phyloP scores from a whole-genome alignment of 30 jellyfish, hydroid and myxozoan species.

The Aurelia sp. region DNA sequence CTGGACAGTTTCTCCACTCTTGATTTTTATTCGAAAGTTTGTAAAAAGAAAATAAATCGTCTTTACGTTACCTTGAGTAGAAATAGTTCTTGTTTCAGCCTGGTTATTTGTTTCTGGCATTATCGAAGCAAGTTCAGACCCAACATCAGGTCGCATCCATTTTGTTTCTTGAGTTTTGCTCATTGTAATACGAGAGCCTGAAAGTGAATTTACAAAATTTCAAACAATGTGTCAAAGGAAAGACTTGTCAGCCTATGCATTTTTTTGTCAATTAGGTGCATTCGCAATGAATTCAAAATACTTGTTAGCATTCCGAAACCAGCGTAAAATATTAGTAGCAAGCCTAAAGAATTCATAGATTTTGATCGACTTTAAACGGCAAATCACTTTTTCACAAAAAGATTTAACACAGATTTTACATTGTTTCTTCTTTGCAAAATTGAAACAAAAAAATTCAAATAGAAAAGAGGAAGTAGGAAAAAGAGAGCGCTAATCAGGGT shows the following conservation, averaged over 20 bases:
- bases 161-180: slow-evolving; percentile 96
- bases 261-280: no score
- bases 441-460: no score
- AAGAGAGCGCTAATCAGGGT: background rate
- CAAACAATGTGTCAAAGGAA: no score
- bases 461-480: background rate
- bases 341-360: background rate
- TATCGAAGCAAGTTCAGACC: slow-evolving; percentile 91
- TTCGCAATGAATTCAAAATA: no score
- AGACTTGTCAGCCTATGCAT: no score
- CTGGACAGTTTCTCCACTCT: no score
- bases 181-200: slow-evolving; percentile 82
- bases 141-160: slow-evolving; percentile 92
- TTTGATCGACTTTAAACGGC: no score
- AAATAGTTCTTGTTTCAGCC: slow-evolving; percentile 45
- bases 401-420: background rate
- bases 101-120: slow-evolving; percentile 71
- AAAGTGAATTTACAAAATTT: background rate
- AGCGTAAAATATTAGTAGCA: no score
- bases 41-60: no score
- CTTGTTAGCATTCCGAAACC: no score
- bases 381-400: background rate
- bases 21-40: no score
- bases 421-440: no score
- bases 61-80: slow-evolving; percentile 44